These are phyloP conservation scores for Hydrophis major DNA, from an alignment of 2,797 vertebrate genomes.

Conservation along the genomic window DNA sequence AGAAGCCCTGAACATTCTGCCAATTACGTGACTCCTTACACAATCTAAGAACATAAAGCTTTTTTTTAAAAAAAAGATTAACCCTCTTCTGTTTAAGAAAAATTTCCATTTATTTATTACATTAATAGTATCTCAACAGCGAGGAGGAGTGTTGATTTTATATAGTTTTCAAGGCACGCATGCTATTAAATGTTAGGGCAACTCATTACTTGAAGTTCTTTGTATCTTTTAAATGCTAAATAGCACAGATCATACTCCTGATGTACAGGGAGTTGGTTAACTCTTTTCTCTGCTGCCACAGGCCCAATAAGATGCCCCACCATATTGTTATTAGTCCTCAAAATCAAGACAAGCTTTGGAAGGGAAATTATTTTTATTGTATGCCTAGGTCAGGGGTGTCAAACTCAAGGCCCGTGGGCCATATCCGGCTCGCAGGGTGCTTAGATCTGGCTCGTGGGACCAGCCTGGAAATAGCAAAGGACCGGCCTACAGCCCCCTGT, in stretches of 20 bases:
- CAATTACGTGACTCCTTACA: constrained; percentile 55
- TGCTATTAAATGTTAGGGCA: neutral
- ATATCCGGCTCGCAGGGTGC: no score
- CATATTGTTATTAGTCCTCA: no score
- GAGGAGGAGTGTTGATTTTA: neutral
- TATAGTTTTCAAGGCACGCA: neutral
- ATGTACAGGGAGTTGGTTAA: neutral
- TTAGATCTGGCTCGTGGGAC: no score
- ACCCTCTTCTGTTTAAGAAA: neutral
- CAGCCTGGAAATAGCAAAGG: no score
- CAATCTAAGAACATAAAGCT: constrained; percentile 49
- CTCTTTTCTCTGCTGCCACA: neutral
- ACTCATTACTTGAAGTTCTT: neutral
- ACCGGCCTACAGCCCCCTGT: no score
- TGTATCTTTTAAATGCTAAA: neutral
- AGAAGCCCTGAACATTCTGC: constrained; percentile 43
- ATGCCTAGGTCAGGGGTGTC: no score
- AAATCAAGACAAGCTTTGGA: neutral
- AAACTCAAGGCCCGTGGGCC: no score
- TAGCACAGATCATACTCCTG: neutral
- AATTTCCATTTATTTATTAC: neutral
- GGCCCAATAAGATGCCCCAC: neutral
- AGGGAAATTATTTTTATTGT: neutral
- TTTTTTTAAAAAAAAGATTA: neutral
- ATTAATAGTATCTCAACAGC: neutral